These are phyloP conservation scores for Tenebrio molitor DNA, from an alignment of 1,140 invertebrate genomes.

Conservation along the genomic window DNA sequence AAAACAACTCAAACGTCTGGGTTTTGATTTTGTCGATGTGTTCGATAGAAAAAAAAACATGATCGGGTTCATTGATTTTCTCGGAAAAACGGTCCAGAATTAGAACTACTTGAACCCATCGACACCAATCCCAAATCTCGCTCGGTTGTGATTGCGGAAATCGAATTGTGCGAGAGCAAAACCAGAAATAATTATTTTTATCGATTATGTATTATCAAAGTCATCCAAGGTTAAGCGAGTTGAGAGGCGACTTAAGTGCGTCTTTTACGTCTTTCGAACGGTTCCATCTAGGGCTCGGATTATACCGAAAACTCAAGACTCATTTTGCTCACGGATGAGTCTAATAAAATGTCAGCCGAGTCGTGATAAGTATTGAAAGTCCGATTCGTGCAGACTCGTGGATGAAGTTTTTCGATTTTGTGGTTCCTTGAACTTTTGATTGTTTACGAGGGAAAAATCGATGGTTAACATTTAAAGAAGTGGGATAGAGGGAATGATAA, in stretches of 20 bases:
- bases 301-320: neutral
- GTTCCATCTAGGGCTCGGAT: no score
- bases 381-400: slow-evolving; percentile 4
- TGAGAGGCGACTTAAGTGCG: neutral
- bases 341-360: slow-evolving; percentile 15
- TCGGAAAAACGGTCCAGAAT: neutral
- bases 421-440: slow-evolving; percentile 32
- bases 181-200: neutral
- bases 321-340: neutral
- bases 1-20: no score
- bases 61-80: slow-evolving; percentile 5
- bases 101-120: neutral
- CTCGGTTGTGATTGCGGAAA: neutral
- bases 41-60: no score
- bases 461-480: slow-evolving; percentile 37
- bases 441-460: slow-evolving; percentile 23
- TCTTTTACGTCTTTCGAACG: neutral
- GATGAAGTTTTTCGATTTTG: slow-evolving; percentile 8
- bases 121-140: neutral
- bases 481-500: slow-evolving; percentile 36
- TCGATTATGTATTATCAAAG: slow-evolving; percentile 1
- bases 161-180: neutral
- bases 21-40: no score
- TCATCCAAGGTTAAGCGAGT: neutral
- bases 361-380: slow-evolving; percentile 31